Conservation (phyloP, 2,888 invertebrate genomes). For the Drosophila acutilabella region DNA sequence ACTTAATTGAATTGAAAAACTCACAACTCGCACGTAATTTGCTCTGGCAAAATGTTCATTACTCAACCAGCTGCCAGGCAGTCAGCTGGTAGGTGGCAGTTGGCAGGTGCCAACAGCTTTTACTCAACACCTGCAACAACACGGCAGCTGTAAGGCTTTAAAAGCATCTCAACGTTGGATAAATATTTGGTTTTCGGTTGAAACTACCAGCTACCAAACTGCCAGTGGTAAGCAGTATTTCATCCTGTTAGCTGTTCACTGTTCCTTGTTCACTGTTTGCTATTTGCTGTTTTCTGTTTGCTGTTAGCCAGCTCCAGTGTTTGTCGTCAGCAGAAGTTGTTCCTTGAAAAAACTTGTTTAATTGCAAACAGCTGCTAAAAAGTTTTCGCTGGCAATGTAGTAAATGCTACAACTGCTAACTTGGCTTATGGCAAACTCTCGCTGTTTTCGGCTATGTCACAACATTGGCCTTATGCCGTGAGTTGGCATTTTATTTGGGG, state of each 20-base stretch:
- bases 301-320: conserved; percentile 8
- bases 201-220: conserved; percentile 24
- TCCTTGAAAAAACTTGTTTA: conserved; percentile 63
- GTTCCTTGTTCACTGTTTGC: conserved; percentile 28
- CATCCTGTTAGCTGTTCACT: conserved; percentile 34
- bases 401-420: conserved; percentile 55
- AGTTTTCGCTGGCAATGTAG: conserved; percentile 59
- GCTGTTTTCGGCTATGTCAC: conserved; percentile 26
- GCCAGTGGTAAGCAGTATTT: conserved; percentile 35
- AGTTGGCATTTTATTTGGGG: conserved; percentile 68
- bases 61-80: conserved; percentile 25
- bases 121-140: conserved; percentile 9
- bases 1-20: conserved; percentile 77
- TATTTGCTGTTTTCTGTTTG: conserved; percentile 35
- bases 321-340: conserved; percentile 6
- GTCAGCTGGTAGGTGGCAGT: background rate
- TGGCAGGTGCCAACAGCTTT: conserved; percentile 3
- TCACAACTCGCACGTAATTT: conserved; percentile 70
- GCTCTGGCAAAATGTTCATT: conserved; percentile 71
- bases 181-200: conserved; percentile 47
- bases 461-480: conserved; percentile 55
- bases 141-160: conserved; percentile 29
- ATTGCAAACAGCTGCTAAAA: conserved; percentile 69
- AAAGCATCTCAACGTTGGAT: conserved; percentile 34
- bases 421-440: conserved; percentile 38